phyloP scores from a whole-genome alignment of 2,888 invertebrate genomes.

The Noctua fimbriata region DNA sequence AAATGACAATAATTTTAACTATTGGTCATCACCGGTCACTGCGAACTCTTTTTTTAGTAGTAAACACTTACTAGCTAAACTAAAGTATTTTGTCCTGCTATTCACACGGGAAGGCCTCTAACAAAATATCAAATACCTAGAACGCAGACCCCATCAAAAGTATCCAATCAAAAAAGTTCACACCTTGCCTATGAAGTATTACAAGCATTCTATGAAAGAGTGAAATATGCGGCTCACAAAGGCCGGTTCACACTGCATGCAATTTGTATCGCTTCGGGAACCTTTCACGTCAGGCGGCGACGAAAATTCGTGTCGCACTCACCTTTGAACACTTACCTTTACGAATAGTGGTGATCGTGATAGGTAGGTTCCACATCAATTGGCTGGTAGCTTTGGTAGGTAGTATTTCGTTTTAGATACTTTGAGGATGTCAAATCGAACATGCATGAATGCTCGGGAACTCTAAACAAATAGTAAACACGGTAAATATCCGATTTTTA shows the following conservation, averaged over 20 bases:
- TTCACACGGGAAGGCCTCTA: too few relatives aligned
- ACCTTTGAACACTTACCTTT: conserved; percentile 42
- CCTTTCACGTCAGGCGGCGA: conserved; percentile 37
- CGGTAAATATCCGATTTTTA: too few relatives aligned
- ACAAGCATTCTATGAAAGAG: conserved; percentile 26
- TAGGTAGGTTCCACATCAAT: conserved; percentile 10
- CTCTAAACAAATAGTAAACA: too few relatives aligned
- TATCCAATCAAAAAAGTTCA: conserved; percentile 24
- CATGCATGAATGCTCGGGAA: not conserved
- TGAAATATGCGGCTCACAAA: conserved; percentile 47
- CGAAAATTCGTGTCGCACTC: conserved; percentile 33
- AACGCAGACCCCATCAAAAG: conserved; percentile 10
- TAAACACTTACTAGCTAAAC: not conserved
- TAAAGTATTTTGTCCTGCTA: not conserved
- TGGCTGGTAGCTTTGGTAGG: not conserved
- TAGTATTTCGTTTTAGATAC: not conserved
- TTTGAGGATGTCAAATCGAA: not conserved
- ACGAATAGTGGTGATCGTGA: conserved; percentile 25
- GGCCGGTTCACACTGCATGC: conserved; percentile 43
- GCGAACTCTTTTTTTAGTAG: not conserved
- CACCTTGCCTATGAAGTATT: conserved; percentile 3
- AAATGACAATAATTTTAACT: not conserved
- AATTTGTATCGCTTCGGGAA: conserved; percentile 57
- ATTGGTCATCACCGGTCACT: not conserved
- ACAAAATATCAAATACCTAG: not conserved